Base-by-base conservation (phyloP, 2,113 vertebrate genomes). In the Salvelinus sp. region DNA sequence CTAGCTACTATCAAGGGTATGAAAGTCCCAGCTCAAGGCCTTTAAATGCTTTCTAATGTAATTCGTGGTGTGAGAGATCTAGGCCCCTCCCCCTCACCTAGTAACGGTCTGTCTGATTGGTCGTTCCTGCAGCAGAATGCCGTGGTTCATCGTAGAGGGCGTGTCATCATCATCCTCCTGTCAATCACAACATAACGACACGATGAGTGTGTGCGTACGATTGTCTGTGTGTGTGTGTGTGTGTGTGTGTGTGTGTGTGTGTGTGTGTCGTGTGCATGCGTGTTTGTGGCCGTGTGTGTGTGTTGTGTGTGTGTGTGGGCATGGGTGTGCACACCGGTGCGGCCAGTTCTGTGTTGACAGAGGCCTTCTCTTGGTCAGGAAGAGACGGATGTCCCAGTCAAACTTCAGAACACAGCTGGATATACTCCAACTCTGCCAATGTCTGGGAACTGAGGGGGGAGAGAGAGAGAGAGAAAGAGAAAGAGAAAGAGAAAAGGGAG, bases 81-180 rank as follows among this genome's bases (percentile, higher is more conserved):
- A 20, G 38, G 38, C 14, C 23, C 69, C 76, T 3, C 58, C 23
- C 28, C 1, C 92, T 90, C 87, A 98, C 97, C 96, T 98, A 91
- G 96, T 98, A 83, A 99, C 95, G 1, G 97, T 99, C 90, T 98
- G 97, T 75, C 95, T 99, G 89, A 98, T 93, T 28, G 97, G 96
- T 27, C 96, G 93, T 88, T 98, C 97, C 84, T 98, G 96, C 44
- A 98, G 94, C 72, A 96, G 93, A 85, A 99, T 90, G 90, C 91
- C 91, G 90, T 97, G 96, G 91, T 99, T 98, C 91, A 99, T 94
- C 10, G 95, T 95, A 71, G 97, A 98, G 0, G 90, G 82, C 25
- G 91, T 94, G 62, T 94, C 92, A 44, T 97, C 95, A 1, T 99
- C 97, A 0, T 94, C 95, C 1, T 88, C 92, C 97, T 98, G 91